phyloP scores from a whole-genome alignment of 2,113 vertebrate species.

The Candoia aspera region DNA sequence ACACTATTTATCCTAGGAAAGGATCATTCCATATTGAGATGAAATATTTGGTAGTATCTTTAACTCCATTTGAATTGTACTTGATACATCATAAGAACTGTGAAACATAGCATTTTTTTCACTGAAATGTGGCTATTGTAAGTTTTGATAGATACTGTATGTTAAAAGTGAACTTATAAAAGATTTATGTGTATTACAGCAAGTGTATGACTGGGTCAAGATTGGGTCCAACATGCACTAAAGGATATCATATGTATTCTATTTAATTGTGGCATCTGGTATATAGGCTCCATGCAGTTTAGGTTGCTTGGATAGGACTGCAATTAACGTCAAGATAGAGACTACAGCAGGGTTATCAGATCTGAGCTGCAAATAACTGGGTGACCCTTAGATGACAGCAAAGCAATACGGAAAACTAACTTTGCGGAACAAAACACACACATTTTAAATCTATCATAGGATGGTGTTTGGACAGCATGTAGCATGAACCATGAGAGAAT shows the following conservation, averaged over 20 bases:
- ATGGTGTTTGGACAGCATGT: neutral
- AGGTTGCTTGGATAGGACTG: neutral
- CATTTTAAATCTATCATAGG: neutral
- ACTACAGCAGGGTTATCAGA: neutral
- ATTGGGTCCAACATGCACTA: neutral
- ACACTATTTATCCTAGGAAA: conserved; percentile 19
- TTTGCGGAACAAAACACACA: neutral
- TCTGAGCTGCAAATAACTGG: neutral
- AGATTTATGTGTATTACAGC: neutral
- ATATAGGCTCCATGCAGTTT: neutral
- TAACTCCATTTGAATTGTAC: neutral
- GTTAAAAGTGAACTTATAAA: too few species aligned
- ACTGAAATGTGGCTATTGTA: neutral
- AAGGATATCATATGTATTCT: neutral
- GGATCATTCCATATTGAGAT: neutral
- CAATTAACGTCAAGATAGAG: neutral
- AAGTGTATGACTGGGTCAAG: neutral
- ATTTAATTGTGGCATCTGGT: neutral
- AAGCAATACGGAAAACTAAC: neutral
- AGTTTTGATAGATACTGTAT: neutral
- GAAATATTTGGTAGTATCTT: neutral
- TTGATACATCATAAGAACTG: neutral
- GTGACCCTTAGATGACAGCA: neutral
- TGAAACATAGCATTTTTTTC: neutral
- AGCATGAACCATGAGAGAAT: neutral